These are phyloP conservation scores for Dreissena rostriformis DNA, from an alignment of 1,140 invertebrate species.

Conservation along the genomic window DNA sequence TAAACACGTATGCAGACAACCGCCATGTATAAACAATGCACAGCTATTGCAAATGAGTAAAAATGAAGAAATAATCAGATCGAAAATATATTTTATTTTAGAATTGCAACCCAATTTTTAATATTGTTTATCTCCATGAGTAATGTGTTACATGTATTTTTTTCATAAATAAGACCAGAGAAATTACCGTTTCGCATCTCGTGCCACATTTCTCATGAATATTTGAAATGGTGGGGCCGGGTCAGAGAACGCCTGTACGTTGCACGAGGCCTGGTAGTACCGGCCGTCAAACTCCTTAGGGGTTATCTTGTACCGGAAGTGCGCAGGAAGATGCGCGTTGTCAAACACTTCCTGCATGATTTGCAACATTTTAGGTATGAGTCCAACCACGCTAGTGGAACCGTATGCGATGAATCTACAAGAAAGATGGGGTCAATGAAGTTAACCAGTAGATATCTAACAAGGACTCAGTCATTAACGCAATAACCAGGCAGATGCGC, in stretches of 20 bases:
- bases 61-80: no score
- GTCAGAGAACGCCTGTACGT: conserved; percentile 71
- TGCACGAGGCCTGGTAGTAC: conserved; percentile 67
- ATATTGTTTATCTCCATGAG: no score
- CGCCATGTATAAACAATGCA: no score
- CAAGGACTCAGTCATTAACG: no score
- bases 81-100: no score
- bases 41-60: no score
- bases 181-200: conserved; percentile 35
- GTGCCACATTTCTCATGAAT: conserved; percentile 46
- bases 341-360: conserved; percentile 68
- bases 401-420: conserved; percentile 69
- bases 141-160: background rate
- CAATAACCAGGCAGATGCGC: no score
- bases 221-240: conserved; percentile 56
- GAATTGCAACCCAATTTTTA: no score
- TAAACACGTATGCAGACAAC: no score
- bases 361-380: conserved; percentile 65
- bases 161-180: background rate
- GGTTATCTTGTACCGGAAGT: conserved; percentile 64
- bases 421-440: background rate
- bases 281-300: conserved; percentile 66
- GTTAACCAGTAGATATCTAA: no score
- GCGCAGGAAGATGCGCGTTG: conserved; percentile 51
- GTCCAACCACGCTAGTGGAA: conserved; percentile 45